These are phyloP conservation scores for Petrolisthes cinctipes DNA, from an alignment of 2,888 invertebrate genomes.

Conservation along the genomic window DNA sequence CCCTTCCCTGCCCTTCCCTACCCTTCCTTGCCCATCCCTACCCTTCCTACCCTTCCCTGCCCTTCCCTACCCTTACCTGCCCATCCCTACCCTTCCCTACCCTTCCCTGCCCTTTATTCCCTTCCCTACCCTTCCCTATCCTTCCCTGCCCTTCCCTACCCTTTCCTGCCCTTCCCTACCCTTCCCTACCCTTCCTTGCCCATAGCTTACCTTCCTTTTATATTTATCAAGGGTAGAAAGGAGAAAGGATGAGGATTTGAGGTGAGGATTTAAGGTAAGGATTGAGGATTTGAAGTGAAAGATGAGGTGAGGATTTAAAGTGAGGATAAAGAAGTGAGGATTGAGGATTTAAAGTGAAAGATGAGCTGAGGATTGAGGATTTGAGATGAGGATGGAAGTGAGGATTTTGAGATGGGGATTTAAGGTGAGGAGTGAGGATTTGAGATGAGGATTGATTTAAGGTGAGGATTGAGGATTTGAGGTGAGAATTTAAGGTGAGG, in stretches of 20 bases:
- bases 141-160: background rate
- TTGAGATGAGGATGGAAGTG: too few relatives aligned
- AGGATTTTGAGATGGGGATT: background rate
- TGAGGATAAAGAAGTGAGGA: background rate
- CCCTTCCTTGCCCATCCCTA: background rate
- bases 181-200: background rate
- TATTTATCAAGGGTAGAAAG: background rate
- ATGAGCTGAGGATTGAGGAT: background rate
- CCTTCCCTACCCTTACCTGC: background rate
- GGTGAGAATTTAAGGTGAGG: background rate
- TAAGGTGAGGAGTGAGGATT: background rate
- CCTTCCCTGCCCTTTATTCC: background rate
- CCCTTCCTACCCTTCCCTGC: background rate
- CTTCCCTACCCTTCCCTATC: too few relatives aligned
- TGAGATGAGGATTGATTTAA: background rate
- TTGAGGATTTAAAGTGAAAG: background rate
- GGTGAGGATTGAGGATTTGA: background rate
- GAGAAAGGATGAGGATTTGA: background rate
- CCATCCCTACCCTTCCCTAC: background rate
- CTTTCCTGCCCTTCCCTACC: background rate
- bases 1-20: background rate
- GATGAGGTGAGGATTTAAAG: background rate
- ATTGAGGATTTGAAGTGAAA: background rate
- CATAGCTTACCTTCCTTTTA: background rate
- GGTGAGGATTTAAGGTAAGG: background rate